Evolutionary conservation across 2,888 invertebrate species (phyloP).

Genomic region (Apoda limacodes): DNA sequence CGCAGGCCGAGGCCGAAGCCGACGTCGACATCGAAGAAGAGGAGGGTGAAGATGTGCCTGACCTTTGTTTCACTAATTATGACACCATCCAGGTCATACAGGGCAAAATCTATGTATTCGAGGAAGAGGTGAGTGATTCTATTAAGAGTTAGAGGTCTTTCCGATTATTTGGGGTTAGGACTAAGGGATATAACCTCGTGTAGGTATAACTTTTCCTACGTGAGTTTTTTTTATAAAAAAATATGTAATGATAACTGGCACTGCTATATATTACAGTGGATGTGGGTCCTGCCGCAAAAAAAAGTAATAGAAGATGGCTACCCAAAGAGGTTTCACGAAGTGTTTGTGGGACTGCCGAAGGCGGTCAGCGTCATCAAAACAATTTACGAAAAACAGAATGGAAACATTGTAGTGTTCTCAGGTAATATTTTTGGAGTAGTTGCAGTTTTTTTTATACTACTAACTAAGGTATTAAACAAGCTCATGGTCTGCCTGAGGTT

Average conservation of each 20-base stretch:
- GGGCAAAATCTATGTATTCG: conserved; percentile 52
- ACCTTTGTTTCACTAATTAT: conserved; percentile 76
- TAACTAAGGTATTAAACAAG: too few relatives aligned
- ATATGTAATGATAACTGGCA: not conserved
- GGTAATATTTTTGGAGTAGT: too few relatives aligned
- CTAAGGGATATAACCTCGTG: too few relatives aligned
- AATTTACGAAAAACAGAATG: conserved; percentile 76
- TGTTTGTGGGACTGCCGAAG: conserved; percentile 73
- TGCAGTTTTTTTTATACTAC: too few relatives aligned
- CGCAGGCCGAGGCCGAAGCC: conserved; percentile 29
- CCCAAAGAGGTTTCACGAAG: conserved; percentile 59
- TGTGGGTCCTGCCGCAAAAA: conserved; percentile 71
- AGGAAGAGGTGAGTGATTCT: conserved; percentile 57
- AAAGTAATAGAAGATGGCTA: conserved; percentile 36
- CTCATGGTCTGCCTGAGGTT: too few relatives aligned
- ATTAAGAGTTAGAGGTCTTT: too few relatives aligned
- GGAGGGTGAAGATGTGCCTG: conserved; percentile 54
- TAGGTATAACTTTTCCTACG: too few relatives aligned
- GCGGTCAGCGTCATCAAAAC: conserved; percentile 72
- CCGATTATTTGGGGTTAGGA: too few relatives aligned
- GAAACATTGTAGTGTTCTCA: conserved; percentile 75
- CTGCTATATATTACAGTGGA: conserved; percentile 48
- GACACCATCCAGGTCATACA: conserved; percentile 75
- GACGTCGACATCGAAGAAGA: conserved; percentile 19
- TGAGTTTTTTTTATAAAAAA: not conserved